Percentiles rank a stretch among this genome's conserved stretches.
These are phyloP conservation scores for Meloidogyne chitwoodi DNA, from an alignment of 1,140 invertebrate genomes.

Conservation along the genomic window DNA sequence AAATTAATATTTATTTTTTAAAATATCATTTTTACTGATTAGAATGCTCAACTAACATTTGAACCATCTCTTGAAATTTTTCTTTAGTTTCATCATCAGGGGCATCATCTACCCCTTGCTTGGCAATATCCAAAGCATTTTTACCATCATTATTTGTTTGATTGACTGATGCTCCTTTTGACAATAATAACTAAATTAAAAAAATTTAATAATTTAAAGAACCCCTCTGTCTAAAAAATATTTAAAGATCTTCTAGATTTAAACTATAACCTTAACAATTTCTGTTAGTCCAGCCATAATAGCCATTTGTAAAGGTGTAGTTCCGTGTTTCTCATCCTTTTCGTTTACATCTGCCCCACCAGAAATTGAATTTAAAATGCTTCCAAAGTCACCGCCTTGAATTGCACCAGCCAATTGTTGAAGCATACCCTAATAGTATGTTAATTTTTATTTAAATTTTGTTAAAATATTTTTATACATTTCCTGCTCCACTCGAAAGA, in stretches of 20 bases:
- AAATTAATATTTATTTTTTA: not conserved
- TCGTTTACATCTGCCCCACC: conserved; percentile 17
- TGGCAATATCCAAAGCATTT: conserved; percentile 5
- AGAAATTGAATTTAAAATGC: conserved; percentile 9
- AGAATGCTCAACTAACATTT: not conserved
- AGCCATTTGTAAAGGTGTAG: conserved; percentile 11
- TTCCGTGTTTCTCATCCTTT: not conserved
- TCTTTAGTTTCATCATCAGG: conserved; percentile 13
- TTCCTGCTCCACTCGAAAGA: conserved; percentile 2
- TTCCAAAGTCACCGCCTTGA: conserved; percentile 16
- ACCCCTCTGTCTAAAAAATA: not conserved
- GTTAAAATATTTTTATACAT: not conserved
- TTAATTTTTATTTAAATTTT: not conserved
- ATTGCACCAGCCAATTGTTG: not conserved
- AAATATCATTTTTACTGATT: not conserved
- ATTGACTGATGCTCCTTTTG: conserved; percentile 8
- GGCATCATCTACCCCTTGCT: conserved; percentile 4
- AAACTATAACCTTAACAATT: conserved; percentile 8
- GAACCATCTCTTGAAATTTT: conserved; percentile 11
- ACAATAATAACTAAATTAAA: conserved; percentile 4
- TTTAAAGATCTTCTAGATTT: not conserved
- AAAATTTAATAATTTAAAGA: not conserved
- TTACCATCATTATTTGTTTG: conserved; percentile 12
- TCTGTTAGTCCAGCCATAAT: conserved; percentile 19
- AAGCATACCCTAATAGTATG: not conserved